Conservation (phyloP, 1,140 invertebrate genomes). For the Araneus ventricosus region DNA sequence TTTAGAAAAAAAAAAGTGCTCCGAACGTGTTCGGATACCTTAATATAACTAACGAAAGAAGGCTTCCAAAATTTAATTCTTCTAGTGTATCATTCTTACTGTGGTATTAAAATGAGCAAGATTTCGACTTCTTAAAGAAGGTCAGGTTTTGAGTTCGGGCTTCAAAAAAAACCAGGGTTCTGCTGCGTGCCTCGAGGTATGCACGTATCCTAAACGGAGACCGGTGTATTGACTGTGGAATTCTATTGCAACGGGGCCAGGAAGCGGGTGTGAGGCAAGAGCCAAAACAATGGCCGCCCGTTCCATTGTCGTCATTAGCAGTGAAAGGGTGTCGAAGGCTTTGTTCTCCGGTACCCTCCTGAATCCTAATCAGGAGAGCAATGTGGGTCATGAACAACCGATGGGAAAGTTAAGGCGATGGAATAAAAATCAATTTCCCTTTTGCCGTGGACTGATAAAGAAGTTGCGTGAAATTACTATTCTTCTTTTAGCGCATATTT, state of each 20-base stretch:
- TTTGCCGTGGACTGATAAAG: no score
- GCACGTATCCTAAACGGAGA: no score
- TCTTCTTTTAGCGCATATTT: not conserved
- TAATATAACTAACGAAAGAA: no score
- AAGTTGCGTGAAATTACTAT: not conserved
- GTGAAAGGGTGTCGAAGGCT: slow-evolving; percentile 67
- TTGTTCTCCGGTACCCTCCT: slow-evolving; percentile 51
- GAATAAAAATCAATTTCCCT: not conserved
- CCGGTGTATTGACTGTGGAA: not conserved
- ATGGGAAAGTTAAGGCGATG: not conserved
- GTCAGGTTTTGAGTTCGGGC: no score
- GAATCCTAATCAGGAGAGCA: not conserved
- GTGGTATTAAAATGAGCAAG: no score
- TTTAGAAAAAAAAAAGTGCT: no score
- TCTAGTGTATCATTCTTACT: no score
- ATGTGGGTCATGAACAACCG: slow-evolving; percentile 71
- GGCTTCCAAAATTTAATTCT: no score
- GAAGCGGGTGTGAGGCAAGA: slow-evolving; percentile 48
- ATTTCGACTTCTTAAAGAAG: no score
- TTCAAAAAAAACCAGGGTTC: no score
- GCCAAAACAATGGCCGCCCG: not conserved
- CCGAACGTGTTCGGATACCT: no score
- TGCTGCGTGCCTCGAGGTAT: no score
- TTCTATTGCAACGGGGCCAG: slow-evolving; percentile 6
- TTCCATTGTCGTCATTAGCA: slow-evolving; percentile 64